Percentiles rank a stretch among this genome's conserved stretches.
Conservation (phyloP, 2,113 vertebrate species). For the Poeciliopsis prolifica region DNA sequence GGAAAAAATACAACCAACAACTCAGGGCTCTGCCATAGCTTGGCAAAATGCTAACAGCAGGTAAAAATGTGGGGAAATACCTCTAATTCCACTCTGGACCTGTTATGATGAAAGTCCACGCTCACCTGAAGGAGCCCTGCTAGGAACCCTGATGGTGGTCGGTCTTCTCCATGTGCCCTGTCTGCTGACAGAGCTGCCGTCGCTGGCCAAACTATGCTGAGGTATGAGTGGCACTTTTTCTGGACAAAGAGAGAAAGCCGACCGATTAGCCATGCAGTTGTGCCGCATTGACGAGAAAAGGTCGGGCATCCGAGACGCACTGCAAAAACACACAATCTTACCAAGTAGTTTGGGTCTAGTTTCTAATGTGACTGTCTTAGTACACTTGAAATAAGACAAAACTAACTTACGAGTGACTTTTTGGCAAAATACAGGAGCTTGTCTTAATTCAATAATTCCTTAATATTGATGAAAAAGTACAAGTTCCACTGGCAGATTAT, state of each 20-base stretch:
- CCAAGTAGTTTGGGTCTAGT: too few relatives aligned
- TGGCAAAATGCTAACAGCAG: background rate
- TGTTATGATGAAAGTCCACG: background rate
- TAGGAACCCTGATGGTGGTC: slow-evolving; percentile 92
- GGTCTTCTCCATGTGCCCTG: slow-evolving; percentile 81
- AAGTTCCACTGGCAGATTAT: too few relatives aligned
- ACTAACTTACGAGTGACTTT: too few relatives aligned
- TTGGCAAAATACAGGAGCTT: too few relatives aligned
- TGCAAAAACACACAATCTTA: too few relatives aligned
- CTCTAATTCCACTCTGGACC: background rate
- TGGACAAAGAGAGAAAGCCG: slow-evolving; percentile 57
- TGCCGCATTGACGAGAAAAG: background rate
- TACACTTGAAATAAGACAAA: too few relatives aligned
- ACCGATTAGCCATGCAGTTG: background rate
- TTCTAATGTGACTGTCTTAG: too few relatives aligned
- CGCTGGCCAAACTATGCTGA: slow-evolving; percentile 63
- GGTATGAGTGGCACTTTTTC: slow-evolving; percentile 78
- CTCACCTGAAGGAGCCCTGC: slow-evolving; percentile 80
- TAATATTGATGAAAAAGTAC: too few relatives aligned
- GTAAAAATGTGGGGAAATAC: background rate
- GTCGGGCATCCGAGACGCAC: too few relatives aligned
- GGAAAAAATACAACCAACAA: background rate
- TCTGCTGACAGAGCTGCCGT: slow-evolving; percentile 48
- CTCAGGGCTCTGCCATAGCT: background rate
- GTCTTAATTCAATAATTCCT: too few relatives aligned